Evolutionary conservation across 2,113 vertebrate genomes (phyloP), one percentile per base, ranked within the genome.

Genomic region (Actenoides hombroni): DNA sequence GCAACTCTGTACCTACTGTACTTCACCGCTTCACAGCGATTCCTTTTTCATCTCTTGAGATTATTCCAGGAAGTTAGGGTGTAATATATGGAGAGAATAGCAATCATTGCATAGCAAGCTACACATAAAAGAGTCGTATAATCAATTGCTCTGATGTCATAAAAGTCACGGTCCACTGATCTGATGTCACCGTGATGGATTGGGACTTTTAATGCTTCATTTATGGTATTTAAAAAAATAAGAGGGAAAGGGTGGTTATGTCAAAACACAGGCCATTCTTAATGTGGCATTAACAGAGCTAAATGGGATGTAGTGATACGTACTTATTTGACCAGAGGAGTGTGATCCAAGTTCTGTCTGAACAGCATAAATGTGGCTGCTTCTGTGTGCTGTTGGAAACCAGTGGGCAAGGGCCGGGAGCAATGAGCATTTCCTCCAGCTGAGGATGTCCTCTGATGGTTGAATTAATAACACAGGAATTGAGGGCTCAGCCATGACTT

Each of bases 141-240:
- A 96, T 93, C 96, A 94, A 96, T 97, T 95, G 83, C 65, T 96
- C 93, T 96, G 90, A 95, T 97, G 97, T 97, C 95, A 96, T 91
- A 92, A 96, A 97, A 96, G 95, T 95, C 89, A 95, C 96, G 95
- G 96, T 95, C 86, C 88, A 65, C 90, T 92, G 88, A 91, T 94
- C 92, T 92, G 97, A 95, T 97, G 95, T 96, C 96, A 94, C 73
- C 0, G 16, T 95, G 96, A 97, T 95, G 82, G 82, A 97, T 92
- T 95, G 87, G 65, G 88, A 88, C 90, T 92, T 96, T 88, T 77
- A 95, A 94, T 92, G 86, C 75, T 93, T 91, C 88, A 69, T 94
- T 95, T 92, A 76, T 61, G 68, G 63, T 8, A 5, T 59, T 86
- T 39, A 35, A 69, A 68, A 93, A 77, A 89, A 73, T 92, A 60